phyloP scores from a whole-genome alignment of 2,113 vertebrate species.

The Ptilorrhoa leucosticta region DNA sequence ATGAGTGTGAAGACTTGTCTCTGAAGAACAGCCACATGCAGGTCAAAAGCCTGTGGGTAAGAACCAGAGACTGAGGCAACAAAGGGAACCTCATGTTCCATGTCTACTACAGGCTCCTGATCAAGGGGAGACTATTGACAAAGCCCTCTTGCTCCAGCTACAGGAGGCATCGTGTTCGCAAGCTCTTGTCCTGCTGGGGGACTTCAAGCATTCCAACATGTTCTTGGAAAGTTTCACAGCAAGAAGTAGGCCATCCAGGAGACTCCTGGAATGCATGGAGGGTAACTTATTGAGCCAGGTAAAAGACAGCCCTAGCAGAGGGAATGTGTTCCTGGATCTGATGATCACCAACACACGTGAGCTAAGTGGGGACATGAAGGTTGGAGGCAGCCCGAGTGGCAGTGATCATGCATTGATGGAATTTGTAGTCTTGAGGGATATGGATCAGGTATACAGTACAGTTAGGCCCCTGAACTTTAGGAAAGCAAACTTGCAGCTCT shows the following conservation, averaged over 20 bases:
- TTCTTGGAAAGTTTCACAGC: neutral
- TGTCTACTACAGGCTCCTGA: neutral
- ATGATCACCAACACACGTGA: accelerated
- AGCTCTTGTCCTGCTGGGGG: neutral
- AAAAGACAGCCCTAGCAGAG: neutral
- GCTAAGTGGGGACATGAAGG: accelerated
- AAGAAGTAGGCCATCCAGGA: neutral
- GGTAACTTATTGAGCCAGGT: neutral
- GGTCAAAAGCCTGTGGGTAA: neutral
- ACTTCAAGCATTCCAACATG: neutral
- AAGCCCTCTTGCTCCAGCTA: neutral
- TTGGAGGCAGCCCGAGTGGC: neutral
- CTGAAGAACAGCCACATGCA: neutral
- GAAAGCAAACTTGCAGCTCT: neutral
- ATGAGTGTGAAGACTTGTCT: neutral
- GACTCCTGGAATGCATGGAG: neutral
- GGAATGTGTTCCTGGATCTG: neutral
- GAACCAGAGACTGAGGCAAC: neutral
- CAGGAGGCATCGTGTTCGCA: accelerated
- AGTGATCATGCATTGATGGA: neutral
- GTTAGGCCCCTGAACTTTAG: neutral
- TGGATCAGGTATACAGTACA: neutral
- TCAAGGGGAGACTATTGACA: neutral
- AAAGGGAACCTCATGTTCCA: neutral
- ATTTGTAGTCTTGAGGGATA: neutral